Conservation (phyloP, 2,888 invertebrate genomes). For the Nemoura dubitans region DNA sequence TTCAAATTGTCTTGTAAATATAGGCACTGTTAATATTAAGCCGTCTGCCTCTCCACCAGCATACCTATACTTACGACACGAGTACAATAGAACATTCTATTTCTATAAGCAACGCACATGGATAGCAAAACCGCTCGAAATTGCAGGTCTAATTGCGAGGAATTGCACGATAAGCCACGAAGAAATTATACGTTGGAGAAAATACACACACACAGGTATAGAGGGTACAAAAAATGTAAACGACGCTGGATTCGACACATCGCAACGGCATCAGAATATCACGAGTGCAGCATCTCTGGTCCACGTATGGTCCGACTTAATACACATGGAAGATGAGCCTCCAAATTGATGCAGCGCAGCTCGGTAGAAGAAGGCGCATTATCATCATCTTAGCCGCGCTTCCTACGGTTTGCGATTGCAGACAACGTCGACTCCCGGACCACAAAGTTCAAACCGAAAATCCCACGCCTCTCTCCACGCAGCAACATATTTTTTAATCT, state of each 20-base stretch:
- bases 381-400: not conserved
- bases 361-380: not conserved
- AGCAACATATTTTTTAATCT: not conserved
- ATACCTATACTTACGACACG: not conserved
- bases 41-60: not conserved
- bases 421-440: not conserved
- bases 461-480: not conserved
- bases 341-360: not conserved
- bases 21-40: not conserved
- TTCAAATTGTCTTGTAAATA: not conserved
- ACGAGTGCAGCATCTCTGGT: not conserved
- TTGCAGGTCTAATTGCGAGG: not conserved
- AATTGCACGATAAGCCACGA: not conserved
- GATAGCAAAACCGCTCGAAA: not conserved
- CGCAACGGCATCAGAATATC: not conserved
- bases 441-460: not conserved
- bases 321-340: not conserved
- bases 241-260: not conserved
- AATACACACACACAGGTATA: not conserved
- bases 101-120: not conserved
- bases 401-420: not conserved
- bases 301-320: not conserved
- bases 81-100: constrained; percentile 12
- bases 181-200: not conserved
- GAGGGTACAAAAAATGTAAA: not conserved